These are phyloP conservation scores for Nilaparvata lugens DNA, from an alignment of 1,140 invertebrate genomes.

Conservation along the genomic window DNA sequence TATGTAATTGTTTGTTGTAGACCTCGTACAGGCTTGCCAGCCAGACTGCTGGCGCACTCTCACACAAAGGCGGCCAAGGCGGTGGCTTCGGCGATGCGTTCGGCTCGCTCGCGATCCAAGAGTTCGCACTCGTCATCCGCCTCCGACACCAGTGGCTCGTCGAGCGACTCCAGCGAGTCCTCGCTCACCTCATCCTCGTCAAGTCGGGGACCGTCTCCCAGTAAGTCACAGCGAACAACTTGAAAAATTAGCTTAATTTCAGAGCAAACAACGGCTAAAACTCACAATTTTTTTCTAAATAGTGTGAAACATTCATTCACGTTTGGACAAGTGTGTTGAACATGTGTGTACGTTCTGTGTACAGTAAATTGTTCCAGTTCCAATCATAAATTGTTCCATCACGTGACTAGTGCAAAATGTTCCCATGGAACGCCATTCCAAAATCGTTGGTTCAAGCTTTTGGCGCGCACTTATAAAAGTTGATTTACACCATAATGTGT, in stretches of 20 bases:
- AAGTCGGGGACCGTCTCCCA: conserved; percentile 37
- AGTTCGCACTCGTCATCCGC: conserved; percentile 18
- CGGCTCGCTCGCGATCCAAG: conserved; percentile 13
- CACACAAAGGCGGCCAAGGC: conserved; percentile 17
- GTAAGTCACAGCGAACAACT: conserved; percentile 19
- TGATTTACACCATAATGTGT: too few species aligned
- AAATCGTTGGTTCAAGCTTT: too few species aligned
- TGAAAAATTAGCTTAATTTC: too few species aligned
- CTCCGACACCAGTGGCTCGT: conserved; percentile 37
- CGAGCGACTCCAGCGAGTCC: conserved; percentile 41
- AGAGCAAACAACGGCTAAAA: neutral
- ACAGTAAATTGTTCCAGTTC: too few species aligned
- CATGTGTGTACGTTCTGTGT: too few species aligned
- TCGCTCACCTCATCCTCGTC: conserved; percentile 40
- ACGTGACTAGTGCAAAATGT: too few species aligned
- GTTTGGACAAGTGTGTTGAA: too few species aligned
- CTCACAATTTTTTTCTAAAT: neutral
- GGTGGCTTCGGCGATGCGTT: conserved; percentile 14
- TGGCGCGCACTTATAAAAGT: too few species aligned
- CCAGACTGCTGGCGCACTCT: conserved; percentile 18
- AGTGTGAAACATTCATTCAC: neutral
- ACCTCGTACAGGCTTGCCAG: conserved; percentile 13
- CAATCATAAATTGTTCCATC: too few species aligned
- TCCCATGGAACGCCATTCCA: too few species aligned
- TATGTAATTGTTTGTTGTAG: too few species aligned